phyloP scores from a whole-genome alignment of 2,797 vertebrate species.

The Geotrypetes seraphini region DNA sequence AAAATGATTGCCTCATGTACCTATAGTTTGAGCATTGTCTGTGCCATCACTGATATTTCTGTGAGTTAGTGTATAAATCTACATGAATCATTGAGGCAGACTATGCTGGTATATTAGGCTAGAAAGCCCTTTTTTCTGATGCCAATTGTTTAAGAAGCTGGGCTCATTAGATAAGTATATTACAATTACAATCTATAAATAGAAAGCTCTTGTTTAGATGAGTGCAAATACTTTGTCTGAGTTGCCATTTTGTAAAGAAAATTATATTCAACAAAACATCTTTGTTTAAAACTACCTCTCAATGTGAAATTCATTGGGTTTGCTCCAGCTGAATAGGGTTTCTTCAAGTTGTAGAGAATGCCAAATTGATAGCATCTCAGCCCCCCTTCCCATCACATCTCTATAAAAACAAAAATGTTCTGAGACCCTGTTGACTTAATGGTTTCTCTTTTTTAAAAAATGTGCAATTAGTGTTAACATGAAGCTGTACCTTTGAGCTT shows the following conservation, averaged over 20 bases:
- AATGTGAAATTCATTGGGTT: constrained; percentile 31
- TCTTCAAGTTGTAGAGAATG: constrained; percentile 32
- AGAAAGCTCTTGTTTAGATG: constrained; percentile 28
- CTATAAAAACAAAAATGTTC: constrained; percentile 35
- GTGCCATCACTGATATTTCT: constrained; percentile 1
- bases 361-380: constrained; percentile 41
- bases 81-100: constrained; percentile 15
- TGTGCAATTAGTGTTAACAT: constrained; percentile 13
- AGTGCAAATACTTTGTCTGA: constrained; percentile 38
- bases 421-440: constrained; percentile 9
- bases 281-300: constrained; percentile 63
- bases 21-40: too few species aligned
- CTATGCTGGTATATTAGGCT: neutral
- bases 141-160: constrained; percentile 18
- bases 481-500: constrained; percentile 24
- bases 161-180: constrained; percentile 18
- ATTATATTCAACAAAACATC: too few species aligned
- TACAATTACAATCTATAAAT: neutral
- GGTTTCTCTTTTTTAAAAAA: constrained; percentile 19
- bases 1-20: too few species aligned
- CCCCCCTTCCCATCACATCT: too few species aligned
- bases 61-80: constrained; percentile 5
- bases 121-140: constrained; percentile 15
- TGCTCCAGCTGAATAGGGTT: constrained; percentile 28
- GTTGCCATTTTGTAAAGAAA: constrained; percentile 45